These are phyloP conservation scores for Hemicordylus capensis DNA, from an alignment of 2,113 vertebrate species.

Conservation along the genomic window DNA sequence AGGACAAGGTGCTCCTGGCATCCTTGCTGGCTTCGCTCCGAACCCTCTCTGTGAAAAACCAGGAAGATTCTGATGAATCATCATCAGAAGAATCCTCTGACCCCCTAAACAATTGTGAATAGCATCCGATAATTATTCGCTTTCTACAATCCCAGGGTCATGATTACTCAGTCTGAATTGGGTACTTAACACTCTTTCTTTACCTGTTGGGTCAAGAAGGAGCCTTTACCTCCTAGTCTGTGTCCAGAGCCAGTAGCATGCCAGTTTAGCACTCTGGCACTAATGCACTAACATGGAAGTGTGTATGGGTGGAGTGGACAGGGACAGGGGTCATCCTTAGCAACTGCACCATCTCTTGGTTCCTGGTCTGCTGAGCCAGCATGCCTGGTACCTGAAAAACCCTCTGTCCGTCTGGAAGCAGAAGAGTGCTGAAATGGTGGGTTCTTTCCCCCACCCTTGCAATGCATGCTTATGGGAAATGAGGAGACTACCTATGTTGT, in stretches of 20 bases:
- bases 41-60: not conserved
- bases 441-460: not conserved
- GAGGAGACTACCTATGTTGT: not conserved
- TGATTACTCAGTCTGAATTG: not conserved
- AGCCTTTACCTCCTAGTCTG: no score
- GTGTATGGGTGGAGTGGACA: not conserved
- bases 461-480: not conserved
- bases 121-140: no score
- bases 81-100: not conserved
- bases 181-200: not conserved
- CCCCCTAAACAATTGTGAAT: no score
- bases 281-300: not conserved
- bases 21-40: not conserved
- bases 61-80: not conserved
- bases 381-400: not conserved
- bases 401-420: not conserved
- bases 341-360: not conserved
- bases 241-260: no score
- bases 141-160: not conserved
- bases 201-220: no score
- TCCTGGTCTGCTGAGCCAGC: not conserved
- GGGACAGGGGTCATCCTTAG: not conserved
- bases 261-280: not conserved
- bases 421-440: not conserved
- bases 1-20: not conserved